Conservation (phyloP, 2,888 invertebrate species). For the Trichogramma dendrolimi region DNA sequence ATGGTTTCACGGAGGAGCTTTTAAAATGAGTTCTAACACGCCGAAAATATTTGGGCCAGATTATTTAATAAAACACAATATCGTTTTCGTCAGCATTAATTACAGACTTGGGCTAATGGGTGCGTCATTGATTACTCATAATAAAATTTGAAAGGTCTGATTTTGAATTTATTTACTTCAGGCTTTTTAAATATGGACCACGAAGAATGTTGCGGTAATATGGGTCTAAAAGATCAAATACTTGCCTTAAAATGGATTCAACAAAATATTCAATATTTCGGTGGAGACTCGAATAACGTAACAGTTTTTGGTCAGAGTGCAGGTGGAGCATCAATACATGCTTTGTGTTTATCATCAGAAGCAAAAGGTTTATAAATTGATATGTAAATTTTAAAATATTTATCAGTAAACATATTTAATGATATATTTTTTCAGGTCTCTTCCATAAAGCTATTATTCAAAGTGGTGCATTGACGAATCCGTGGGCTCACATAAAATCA, state of each 20-base stretch:
- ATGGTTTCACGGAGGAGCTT: constrained; percentile 46
- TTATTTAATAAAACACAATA: constrained; percentile 34
- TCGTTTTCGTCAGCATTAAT: constrained; percentile 34
- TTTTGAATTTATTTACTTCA: constrained; percentile 17
- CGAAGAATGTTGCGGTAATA: constrained; percentile 39
- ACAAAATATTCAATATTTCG: constrained; percentile 40
- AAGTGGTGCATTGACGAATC: constrained; percentile 33
- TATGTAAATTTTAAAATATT: no score
- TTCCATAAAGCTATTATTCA: constrained; percentile 42
- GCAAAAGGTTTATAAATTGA: constrained; percentile 34
- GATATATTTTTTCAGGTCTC: constrained; percentile 31
- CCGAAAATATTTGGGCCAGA: constrained; percentile 28
- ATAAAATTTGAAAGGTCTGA: not conserved
- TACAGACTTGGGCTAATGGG: constrained; percentile 38
- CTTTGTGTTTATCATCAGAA: constrained; percentile 35
- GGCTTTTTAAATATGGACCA: constrained; percentile 43
- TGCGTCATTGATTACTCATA: constrained; percentile 16
- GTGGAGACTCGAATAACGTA: constrained; percentile 41
- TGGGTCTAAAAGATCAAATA: constrained; percentile 42
- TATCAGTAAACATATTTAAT: no score
- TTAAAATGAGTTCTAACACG: constrained; percentile 32
- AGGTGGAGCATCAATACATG: constrained; percentile 33
- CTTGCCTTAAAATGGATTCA: constrained; percentile 40
- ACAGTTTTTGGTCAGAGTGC: constrained; percentile 42
- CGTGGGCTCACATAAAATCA: constrained; percentile 27